Evolutionary conservation across 2,797 vertebrate genomes (phyloP), one percentile per base, ranked within the genome.

Genomic region (Xiphorhynchus erythropygius): DNA sequence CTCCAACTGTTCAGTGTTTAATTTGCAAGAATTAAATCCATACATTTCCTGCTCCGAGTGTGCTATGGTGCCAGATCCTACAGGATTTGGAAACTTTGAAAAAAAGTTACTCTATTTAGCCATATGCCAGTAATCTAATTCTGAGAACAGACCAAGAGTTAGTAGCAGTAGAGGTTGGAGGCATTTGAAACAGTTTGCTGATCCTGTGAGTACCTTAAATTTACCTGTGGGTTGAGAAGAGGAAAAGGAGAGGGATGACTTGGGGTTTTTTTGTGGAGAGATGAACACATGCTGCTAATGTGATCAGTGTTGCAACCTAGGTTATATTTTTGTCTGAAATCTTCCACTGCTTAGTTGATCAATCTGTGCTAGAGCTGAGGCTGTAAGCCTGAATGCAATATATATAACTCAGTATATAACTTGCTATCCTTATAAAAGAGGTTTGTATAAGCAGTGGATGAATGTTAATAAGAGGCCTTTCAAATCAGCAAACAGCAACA

Each of bases 381-480:
- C 47, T 78, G 70, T 50, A 52, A 80, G 22, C 13, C 35, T 83
- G 23, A 44, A 8, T 65, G 9, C 30, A 35, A 6, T 55, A 18
- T 42, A 19, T 71, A 10, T n/a, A 35, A 33, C 13, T 56, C n/a
- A 17, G 4, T 53, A 8, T 75, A 28, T 59, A 81, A 49, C 46
- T 81, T 53, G 5, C 49, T 84, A 3, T 16, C 10, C 30, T 63
- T 55, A 67, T 59, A 14, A 47, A 74, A 71, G 28, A 83, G n/a
- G 22, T 91, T 84, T 62, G 19, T 88, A 24, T 24, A 53, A 93
- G 50, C 39, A 33, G 19, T n/a, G 7, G 24, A 25, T 39, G 89
- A 59, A 52, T 80, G 59, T 85, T 81, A 75, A 77, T 81, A 71
- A 70, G 18, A 3, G 5, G 55, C 91, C 68, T 92, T 93, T 89